Conservation (phyloP, 2,113 vertebrate genomes). For the Rhynchomys soricoides region DNA sequence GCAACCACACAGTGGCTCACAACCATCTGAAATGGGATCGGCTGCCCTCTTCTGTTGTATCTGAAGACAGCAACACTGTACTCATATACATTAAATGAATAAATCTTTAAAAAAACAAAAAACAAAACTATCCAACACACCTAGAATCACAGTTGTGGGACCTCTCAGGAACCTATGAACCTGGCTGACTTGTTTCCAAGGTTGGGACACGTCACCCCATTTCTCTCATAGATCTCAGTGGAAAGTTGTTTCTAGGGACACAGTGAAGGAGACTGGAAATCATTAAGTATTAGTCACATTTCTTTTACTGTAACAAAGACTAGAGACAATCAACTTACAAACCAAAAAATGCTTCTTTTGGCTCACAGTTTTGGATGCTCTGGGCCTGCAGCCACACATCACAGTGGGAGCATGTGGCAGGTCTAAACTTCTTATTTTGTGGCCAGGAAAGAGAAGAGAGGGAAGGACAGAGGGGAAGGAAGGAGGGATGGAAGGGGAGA, state of each 20-base stretch:
- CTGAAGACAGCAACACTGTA: too few species aligned
- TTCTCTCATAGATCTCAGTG: neutral
- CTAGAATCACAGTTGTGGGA: neutral
- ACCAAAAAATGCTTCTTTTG: neutral
- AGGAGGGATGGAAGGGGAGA: too few species aligned
- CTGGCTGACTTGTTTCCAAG: neutral
- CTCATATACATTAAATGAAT: too few species aligned
- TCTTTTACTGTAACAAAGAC: neutral
- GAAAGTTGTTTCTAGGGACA: neutral
- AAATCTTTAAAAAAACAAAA: too few species aligned
- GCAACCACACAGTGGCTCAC: too few species aligned
- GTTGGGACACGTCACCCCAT: neutral
- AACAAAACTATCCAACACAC: neutral
- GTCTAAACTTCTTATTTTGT: neutral
- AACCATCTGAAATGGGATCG: too few species aligned
- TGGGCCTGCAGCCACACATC: neutral
- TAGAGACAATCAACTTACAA: neutral
- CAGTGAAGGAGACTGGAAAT: neutral
- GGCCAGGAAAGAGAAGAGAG: neutral
- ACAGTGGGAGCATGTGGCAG: neutral
- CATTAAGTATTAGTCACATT: neutral
- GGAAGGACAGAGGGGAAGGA: too few species aligned
- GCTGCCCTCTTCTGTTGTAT: too few species aligned
- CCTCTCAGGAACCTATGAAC: neutral
- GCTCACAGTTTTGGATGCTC: neutral